Percentiles rank a stretch among this genome's conserved stretches.
phyloP scores from a whole-genome alignment of 2,113 vertebrate genomes.

The Gopherus flavomarginatus region DNA sequence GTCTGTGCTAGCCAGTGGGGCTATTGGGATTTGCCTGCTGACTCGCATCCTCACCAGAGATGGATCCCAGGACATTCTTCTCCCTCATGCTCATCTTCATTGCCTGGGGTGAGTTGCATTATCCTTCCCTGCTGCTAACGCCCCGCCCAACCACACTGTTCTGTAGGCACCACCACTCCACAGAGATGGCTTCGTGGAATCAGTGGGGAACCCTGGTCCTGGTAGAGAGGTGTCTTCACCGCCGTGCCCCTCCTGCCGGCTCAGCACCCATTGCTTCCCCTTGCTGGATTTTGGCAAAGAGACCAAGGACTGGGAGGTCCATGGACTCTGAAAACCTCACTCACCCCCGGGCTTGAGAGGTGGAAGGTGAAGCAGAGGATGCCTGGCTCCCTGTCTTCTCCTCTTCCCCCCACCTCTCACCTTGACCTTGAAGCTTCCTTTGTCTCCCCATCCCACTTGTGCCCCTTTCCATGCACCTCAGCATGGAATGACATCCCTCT shows the following conservation, averaged over 20 bases:
- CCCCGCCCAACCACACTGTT: too few relatives aligned
- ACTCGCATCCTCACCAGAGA: not conserved
- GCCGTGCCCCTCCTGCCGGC: too few relatives aligned
- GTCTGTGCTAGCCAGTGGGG: not conserved
- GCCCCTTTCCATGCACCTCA: too few relatives aligned
- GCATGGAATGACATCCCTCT: too few relatives aligned
- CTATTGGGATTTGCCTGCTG: not conserved
- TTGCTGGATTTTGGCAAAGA: too few relatives aligned
- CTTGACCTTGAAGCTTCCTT: too few relatives aligned
- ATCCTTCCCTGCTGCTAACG: not conserved
- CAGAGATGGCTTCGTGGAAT: not conserved
- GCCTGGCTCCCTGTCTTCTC: not conserved
- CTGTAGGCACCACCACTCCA: not conserved
- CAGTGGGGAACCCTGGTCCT: not conserved
- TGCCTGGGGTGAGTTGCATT: not conserved
- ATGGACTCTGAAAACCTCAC: not conserved
- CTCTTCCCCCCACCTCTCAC: not conserved
- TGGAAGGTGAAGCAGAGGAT: not conserved
- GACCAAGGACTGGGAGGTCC: not conserved
- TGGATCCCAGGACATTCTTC: not conserved
- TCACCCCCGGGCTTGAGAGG: not conserved
- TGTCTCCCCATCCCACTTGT: too few relatives aligned
- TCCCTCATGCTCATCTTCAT: not conserved
- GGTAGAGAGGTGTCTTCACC: not conserved
- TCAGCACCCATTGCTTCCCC: too few relatives aligned